These are phyloP conservation scores for Drosophila melanica DNA, from an alignment of 1,140 invertebrate genomes.

Conservation along the genomic window DNA sequence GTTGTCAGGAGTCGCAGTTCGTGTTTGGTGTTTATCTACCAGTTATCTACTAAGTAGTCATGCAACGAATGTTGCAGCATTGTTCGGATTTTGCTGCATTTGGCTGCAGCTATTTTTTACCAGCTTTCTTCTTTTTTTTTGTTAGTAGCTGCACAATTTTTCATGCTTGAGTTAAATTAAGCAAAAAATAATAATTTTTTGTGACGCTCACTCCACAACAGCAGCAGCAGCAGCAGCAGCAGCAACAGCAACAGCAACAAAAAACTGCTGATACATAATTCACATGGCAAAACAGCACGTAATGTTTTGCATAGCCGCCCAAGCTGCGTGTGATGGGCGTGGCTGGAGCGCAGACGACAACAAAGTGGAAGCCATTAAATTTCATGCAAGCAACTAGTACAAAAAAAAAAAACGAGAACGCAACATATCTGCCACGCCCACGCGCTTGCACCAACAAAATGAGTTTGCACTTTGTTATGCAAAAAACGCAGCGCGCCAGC, in stretches of 20 bases:
- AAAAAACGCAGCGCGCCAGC: conserved; percentile 51
- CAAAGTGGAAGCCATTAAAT: conserved; percentile 82
- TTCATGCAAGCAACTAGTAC: conserved; percentile 79
- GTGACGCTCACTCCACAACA: conserved; percentile 12
- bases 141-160: conserved; percentile 28
- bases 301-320: conserved; percentile 64
- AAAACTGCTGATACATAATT: conserved; percentile 70
- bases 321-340: conserved; percentile 39
- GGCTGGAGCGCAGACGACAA: conserved; percentile 59
- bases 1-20: not conserved
- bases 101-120: conserved; percentile 14
- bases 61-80: conserved; percentile 36
- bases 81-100: conserved; percentile 25
- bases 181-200: conserved; percentile 44
- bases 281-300: conserved; percentile 79
- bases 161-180: conserved; percentile 52
- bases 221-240: conserved; percentile 9
- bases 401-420: conserved; percentile 27
- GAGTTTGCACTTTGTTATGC: conserved; percentile 82
- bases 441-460: conserved; percentile 67
- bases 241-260: conserved; percentile 2
- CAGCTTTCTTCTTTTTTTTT: not conserved
- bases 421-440: conserved; percentile 72
- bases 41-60: conserved; percentile 30
- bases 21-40: conserved; percentile 14